Percentiles rank a stretch among this genome's conserved stretches.
phyloP scores from a whole-genome alignment of 2,797 vertebrate species.

The Danio aesculapii region DNA sequence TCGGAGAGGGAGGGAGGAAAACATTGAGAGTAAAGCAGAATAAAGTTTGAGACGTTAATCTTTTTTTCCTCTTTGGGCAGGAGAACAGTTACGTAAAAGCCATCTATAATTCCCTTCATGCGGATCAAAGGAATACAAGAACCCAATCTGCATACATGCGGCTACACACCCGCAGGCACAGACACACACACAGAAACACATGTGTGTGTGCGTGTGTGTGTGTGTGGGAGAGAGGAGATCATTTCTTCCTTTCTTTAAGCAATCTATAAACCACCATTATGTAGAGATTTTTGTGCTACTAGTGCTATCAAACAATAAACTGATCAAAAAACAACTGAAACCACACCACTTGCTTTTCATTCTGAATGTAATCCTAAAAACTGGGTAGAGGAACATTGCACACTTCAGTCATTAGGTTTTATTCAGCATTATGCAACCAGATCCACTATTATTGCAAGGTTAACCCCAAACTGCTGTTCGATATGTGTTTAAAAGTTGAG shows the following conservation, averaged over 20 bases:
- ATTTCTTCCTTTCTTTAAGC: slow-evolving; percentile 38
- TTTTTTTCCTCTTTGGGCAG: slow-evolving; percentile 66
- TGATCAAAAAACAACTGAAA: not conserved
- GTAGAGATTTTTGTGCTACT: slow-evolving; percentile 15
- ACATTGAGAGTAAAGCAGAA: slow-evolving; percentile 33
- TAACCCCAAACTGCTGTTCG: not conserved
- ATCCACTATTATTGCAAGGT: not conserved
- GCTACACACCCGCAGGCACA: slow-evolving; percentile 70
- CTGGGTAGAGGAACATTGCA: not conserved
- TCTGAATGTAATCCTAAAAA: not conserved
- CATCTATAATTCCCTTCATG: slow-evolving; percentile 78
- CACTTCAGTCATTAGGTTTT: not conserved
- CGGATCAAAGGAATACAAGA: slow-evolving; percentile 77
- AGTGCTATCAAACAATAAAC: slow-evolving; percentile 10
- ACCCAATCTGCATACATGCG: slow-evolving; percentile 76
- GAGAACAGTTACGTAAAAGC: slow-evolving; percentile 76
- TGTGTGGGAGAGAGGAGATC: slow-evolving; percentile 25
- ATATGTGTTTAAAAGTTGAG: not conserved
- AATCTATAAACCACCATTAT: slow-evolving; percentile 40
- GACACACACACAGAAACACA: slow-evolving; percentile 35
- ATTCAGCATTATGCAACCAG: not conserved
- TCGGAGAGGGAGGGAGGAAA: slow-evolving; percentile 43
- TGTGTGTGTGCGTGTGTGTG: slow-evolving; percentile 39
- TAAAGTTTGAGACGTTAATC: slow-evolving; percentile 75
- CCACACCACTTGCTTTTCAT: not conserved